Evolutionary conservation across 2,797 vertebrate species (phyloP).

Genomic region (Thaleichthys pacificus): DNA sequence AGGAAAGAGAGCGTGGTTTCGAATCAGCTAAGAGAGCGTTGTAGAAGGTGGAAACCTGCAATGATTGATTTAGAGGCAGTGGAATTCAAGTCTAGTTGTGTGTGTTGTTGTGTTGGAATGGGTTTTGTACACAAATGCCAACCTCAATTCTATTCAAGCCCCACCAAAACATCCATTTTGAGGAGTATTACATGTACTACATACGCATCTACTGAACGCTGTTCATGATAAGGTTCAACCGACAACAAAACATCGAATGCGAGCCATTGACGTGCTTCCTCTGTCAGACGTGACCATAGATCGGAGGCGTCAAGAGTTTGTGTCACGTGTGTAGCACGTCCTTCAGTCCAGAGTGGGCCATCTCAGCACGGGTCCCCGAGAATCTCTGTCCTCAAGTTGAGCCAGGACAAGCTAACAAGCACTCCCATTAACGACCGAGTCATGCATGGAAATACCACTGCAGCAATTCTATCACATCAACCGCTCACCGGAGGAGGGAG

Average conservation of each 20-base stretch:
- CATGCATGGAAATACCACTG: conserved; percentile 44
- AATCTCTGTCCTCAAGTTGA: conserved; percentile 48
- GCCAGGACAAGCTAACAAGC: conserved; percentile 57
- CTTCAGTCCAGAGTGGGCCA: conserved; percentile 32
- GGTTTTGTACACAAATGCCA: neutral
- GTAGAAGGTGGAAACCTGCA: conserved; percentile 24
- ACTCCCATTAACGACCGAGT: conserved; percentile 56
- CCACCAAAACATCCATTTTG: neutral
- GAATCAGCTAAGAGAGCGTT: too few relatives aligned
- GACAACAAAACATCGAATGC: neutral
- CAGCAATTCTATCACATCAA: conserved; percentile 53
- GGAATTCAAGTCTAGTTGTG: neutral
- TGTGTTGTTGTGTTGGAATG: neutral
- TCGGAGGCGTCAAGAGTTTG: conserved; percentile 6
- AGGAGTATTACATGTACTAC: neutral
- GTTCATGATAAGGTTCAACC: too few relatives aligned
- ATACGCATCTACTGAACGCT: too few relatives aligned
- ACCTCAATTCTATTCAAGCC: too few relatives aligned
- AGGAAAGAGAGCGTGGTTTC: too few relatives aligned
- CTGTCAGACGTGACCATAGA: conserved; percentile 36
- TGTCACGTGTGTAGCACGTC: too few relatives aligned
- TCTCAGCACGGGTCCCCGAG: conserved; percentile 36
- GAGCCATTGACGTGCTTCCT: conserved; percentile 35
- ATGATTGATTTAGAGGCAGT: neutral
- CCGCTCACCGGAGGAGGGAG: conserved; percentile 27